These are phyloP conservation scores for Erpetoichthys calabaricus DNA, from an alignment of 2,797 vertebrate genomes.

Conservation along the genomic window DNA sequence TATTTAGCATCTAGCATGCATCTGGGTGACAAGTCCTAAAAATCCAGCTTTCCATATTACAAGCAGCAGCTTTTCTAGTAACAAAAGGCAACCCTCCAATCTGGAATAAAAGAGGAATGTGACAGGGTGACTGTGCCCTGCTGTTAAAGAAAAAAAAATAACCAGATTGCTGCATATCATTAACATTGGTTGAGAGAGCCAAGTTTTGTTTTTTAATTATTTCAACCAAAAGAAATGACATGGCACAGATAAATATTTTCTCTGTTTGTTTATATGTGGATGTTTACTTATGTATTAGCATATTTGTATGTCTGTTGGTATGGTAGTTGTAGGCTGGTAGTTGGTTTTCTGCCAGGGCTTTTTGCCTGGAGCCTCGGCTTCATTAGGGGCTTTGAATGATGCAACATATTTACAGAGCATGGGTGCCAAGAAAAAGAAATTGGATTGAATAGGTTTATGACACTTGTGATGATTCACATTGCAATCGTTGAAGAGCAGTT, in stretches of 20 bases:
- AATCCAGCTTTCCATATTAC: no score
- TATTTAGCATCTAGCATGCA: no score
- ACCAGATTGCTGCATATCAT: conserved; percentile 22
- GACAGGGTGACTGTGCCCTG: conserved; percentile 18
- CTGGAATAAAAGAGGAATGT: conserved; percentile 19
- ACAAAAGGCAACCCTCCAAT: conserved; percentile 23
- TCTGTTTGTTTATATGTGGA: not conserved
- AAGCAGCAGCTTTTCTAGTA: no score
- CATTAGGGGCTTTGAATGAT: not conserved
- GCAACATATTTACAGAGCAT: not conserved
- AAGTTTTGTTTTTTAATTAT: conserved; percentile 39
- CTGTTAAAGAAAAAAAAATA: conserved; percentile 15
- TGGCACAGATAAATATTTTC: conserved; percentile 19
- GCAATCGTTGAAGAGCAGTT: no score
- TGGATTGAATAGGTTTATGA: no score
- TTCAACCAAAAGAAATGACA: conserved; percentile 40
- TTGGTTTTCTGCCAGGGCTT: not conserved
- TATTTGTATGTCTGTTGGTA: no score
- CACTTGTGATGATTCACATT: no score
- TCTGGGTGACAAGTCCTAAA: no score
- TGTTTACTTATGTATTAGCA: no score
- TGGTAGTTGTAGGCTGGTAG: not conserved
- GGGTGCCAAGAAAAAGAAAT: not conserved
- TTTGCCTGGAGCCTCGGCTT: not conserved
- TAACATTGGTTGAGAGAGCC: conserved; percentile 21